Conservation (phyloP, 2,113 vertebrate species). For the Rattus norvegicus region GRCr8 NC_086024.1:121176001-121176500, state of each 20-base stretch:
- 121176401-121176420: constrained; percentile 59
- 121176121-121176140: neutral
- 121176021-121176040: neutral
- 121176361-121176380: constrained; percentile 69
- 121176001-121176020: neutral
- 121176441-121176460: constrained; percentile 74
- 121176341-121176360: constrained; percentile 67
- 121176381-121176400: constrained; percentile 70
- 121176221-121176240: neutral
- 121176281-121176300: constrained; percentile 68
- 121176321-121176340: constrained; percentile 9
- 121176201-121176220: neutral
- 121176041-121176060: neutral
- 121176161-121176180: neutral
- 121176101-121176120: neutral
- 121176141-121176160: neutral
- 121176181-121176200: neutral
- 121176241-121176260: neutral
- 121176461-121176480: constrained; percentile 68
- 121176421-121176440: constrained; percentile 61
- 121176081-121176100: neutral
- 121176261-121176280: neutral
- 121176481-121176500: constrained; percentile 59
- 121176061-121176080: neutral
- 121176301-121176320: constrained; percentile 11